Percentiles rank a stretch among this genome's conserved stretches.
These are phyloP conservation scores for Urosaurus nigricauda DNA, from an alignment of 2,797 vertebrate genomes.

Conservation along the genomic window DNA sequence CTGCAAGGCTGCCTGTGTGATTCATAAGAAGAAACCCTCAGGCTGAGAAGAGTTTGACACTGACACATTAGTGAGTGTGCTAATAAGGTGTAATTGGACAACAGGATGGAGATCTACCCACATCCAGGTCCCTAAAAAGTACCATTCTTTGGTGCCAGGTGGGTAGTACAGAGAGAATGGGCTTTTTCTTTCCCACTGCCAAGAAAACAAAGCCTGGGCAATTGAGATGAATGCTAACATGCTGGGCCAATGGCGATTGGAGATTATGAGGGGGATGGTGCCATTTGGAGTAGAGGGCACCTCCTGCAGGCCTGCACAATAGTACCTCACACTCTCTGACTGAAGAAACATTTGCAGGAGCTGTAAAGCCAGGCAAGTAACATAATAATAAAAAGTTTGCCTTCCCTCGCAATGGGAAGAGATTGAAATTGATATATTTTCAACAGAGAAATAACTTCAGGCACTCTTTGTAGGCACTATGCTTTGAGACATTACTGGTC, in stretches of 20 bases:
- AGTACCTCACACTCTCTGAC: not conserved
- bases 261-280: not conserved
- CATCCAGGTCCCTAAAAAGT: slow-evolving; percentile 57
- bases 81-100: slow-evolving; percentile 65
- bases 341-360: not conserved
- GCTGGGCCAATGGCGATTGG: slow-evolving; percentile 38
- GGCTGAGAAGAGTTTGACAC: slow-evolving; percentile 24
- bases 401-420: not conserved
- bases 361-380: not conserved
- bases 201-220: slow-evolving; percentile 52
- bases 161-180: slow-evolving; percentile 35
- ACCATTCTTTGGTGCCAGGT: slow-evolving; percentile 41
- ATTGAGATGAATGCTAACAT: slow-evolving; percentile 29
- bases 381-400: not conserved
- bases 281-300: slow-evolving; percentile 6
- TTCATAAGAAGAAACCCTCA: slow-evolving; percentile 32
- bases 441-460: not conserved
- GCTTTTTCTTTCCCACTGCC: slow-evolving; percentile 43
- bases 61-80: slow-evolving; percentile 19
- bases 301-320: slow-evolving; percentile 22
- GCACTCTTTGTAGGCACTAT: not conserved
- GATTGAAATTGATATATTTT: slow-evolving; percentile 6
- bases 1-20: slow-evolving; percentile 30
- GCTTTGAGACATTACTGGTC: not conserved
- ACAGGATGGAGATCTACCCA: slow-evolving; percentile 45